A percentile compares a stretch with the other conserved stretches of the same genome.
phyloP scores from a whole-genome alignment of 2,888 invertebrate species.

The Microdon myrmicae region DNA sequence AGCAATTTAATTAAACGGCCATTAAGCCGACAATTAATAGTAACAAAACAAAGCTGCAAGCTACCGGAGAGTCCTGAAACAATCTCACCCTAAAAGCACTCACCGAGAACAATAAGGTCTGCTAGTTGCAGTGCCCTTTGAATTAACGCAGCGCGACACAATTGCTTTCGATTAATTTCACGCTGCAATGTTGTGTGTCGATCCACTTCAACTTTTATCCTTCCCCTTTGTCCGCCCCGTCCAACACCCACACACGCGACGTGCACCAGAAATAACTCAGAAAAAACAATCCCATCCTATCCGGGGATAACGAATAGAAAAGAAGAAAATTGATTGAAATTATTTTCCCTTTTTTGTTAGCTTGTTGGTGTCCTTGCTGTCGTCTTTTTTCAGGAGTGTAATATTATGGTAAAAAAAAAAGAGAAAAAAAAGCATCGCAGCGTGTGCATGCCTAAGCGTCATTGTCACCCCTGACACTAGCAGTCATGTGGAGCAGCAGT shows the following conservation, averaged over 20 bases:
- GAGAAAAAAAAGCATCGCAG: too few species aligned
- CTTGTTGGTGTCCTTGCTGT: constrained; percentile 9
- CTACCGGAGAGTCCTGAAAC: constrained; percentile 22
- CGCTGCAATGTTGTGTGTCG: constrained; percentile 48
- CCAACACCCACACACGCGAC: constrained; percentile 36
- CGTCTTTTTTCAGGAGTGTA: constrained; percentile 1
- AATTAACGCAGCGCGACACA: constrained; percentile 52
- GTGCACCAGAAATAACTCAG: constrained; percentile 7
- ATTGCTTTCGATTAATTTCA: constrained; percentile 51
- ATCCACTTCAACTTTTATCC: constrained; percentile 33
- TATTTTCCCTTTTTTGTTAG: constrained; percentile 29
- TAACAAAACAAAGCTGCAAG: constrained; percentile 54
- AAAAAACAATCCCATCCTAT: neutral
- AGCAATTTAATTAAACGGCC: constrained; percentile 65
- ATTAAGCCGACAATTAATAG: constrained; percentile 65
- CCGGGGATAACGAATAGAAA: constrained; percentile 2
- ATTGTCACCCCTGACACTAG: constrained; percentile 32
- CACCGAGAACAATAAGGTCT: constrained; percentile 17
- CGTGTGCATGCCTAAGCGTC: constrained; percentile 41
- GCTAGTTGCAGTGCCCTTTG: constrained; percentile 25
- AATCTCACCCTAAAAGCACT: constrained; percentile 17
- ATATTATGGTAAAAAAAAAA: constrained; percentile 35
- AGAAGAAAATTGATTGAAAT: constrained; percentile 47
- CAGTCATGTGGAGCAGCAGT: constrained; percentile 29
- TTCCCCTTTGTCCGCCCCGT: constrained; percentile 8